Conservation (phyloP, 2,888 invertebrate species). For the Unio pictorum region DNA sequence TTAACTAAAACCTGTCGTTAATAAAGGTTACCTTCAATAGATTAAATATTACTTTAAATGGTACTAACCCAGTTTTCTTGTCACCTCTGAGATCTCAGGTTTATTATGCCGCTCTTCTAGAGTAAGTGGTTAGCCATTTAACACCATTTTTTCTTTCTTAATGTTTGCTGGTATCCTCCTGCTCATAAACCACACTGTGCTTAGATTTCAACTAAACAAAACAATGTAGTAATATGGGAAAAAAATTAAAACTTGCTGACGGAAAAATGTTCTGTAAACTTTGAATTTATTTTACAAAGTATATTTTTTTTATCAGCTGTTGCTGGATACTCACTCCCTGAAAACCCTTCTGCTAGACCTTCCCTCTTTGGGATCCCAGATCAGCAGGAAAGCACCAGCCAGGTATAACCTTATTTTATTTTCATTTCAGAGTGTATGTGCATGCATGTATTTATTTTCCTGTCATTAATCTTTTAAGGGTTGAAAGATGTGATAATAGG, state of each 20-base stretch:
- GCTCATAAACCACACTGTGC: not conserved
- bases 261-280: not conserved
- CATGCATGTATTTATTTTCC: not conserved
- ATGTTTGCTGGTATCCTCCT: not conserved
- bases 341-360: constrained; percentile 91
- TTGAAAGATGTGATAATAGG: not conserved
- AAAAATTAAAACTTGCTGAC: not conserved
- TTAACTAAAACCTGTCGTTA: too few relatives aligned
- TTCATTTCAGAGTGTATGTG: not conserved
- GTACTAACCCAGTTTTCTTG: too few relatives aligned
- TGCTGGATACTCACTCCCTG: constrained; percentile 84
- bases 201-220: not conserved
- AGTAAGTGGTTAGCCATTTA: too few relatives aligned
- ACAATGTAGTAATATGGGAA: not conserved
- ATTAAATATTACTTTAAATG: too few relatives aligned
- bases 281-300: not conserved
- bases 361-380: constrained; percentile 92
- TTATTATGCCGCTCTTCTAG: too few relatives aligned
- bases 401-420: constrained; percentile 75
- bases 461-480: not conserved
- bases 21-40: too few relatives aligned
- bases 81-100: too few relatives aligned
- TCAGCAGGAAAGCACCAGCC: constrained; percentile 88
- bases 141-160: too few relatives aligned
- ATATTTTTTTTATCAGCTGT: constrained; percentile 78